Evolutionary conservation across 2,113 vertebrate genomes (phyloP).

Genomic region (Caretta caretta): DNA sequence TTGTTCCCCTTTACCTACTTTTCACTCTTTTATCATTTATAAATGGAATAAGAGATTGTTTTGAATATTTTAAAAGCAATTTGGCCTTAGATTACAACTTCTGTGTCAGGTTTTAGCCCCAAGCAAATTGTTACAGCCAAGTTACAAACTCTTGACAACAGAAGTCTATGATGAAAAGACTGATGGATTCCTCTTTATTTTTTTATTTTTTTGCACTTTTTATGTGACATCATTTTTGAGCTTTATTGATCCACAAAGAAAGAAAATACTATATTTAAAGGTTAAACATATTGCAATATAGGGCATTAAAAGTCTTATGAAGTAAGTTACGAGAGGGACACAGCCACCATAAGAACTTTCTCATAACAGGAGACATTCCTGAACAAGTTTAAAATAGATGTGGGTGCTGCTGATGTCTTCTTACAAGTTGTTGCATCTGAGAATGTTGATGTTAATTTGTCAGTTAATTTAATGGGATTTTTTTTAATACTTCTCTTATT

Average conservation of each 20-base stretch:
- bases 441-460: not conserved
- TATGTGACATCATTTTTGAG: not conserved
- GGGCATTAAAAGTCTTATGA: not conserved
- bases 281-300: not conserved
- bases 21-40: not conserved
- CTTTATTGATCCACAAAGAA: not conserved
- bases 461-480: not conserved
- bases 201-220: not conserved
- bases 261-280: not conserved
- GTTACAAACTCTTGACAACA: not conserved
- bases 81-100: not conserved
- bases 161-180: not conserved
- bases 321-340: not conserved
- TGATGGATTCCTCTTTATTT: not conserved
- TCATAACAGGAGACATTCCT: not conserved
- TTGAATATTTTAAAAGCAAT: not conserved
- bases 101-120: not conserved
- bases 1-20: not conserved
- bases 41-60: not conserved
- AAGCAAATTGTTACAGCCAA: not conserved
- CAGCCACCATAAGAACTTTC: fast-evolving
- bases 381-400: not conserved
- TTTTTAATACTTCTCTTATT: not conserved
- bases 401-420: not conserved
- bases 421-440: not conserved